Conservation (phyloP, 2,113 vertebrate species). For the Pterophyllum scalare region DNA sequence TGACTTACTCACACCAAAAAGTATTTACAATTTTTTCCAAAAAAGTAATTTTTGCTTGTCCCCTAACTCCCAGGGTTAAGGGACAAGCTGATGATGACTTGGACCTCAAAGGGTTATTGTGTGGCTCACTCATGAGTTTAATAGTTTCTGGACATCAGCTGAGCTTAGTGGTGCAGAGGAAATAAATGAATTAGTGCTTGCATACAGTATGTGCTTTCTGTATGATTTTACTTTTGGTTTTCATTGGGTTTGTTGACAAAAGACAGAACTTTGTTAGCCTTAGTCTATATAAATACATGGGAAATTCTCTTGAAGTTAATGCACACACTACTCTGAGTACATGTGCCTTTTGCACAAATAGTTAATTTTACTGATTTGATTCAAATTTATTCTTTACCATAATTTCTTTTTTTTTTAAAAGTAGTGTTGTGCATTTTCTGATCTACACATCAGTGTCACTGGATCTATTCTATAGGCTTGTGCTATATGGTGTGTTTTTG, state of each 20-base stretch:
- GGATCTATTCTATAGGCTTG: neutral
- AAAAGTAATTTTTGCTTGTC: neutral
- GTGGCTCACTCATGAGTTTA: neutral
- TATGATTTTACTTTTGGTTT: conserved; percentile 15
- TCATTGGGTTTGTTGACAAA: neutral
- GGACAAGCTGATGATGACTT: neutral
- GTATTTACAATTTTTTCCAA: too few species aligned
- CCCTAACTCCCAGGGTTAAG: neutral
- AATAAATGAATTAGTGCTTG: neutral
- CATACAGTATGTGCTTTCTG: neutral
- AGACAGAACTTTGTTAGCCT: neutral
- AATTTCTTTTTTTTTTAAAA: neutral
- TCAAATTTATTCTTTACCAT: neutral
- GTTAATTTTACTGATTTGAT: neutral
- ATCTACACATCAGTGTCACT: neutral
- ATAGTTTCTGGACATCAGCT: neutral
- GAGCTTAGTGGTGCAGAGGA: neutral
- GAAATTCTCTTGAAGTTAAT: neutral
- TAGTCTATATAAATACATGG: neutral
- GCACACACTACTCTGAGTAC: neutral
- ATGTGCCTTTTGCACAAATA: neutral
- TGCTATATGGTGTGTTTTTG: neutral
- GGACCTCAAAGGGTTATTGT: neutral
- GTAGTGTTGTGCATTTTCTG: neutral
- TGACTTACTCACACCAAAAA: too few species aligned